phyloP scores from a whole-genome alignment of 2,797 vertebrate genomes.

The Paedocypris micromegethes region DNA sequence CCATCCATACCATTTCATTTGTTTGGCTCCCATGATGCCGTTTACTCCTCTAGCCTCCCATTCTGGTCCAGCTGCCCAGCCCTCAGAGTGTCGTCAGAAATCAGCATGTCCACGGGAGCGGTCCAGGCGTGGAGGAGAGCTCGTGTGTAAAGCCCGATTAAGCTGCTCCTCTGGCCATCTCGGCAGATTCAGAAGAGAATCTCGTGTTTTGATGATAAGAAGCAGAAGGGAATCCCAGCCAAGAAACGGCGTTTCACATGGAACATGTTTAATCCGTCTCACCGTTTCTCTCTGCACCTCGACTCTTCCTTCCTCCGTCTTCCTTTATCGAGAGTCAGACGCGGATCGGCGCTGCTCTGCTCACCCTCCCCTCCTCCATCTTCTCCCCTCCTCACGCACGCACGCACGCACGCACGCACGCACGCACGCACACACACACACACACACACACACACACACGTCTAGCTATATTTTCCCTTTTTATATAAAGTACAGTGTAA shows the following conservation, averaged over 20 bases:
- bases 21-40: slow-evolving; percentile 75
- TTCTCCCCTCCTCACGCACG: slow-evolving; percentile 50
- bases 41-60: slow-evolving; percentile 60
- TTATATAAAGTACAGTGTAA: too few species aligned
- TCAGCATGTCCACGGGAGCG: too few species aligned
- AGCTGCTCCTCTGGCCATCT: slow-evolving; percentile 57
- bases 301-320: slow-evolving; percentile 56
- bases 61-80: slow-evolving; percentile 50
- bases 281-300: slow-evolving; percentile 49
- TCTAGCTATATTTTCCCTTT: too few species aligned
- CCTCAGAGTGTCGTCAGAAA: slow-evolving; percentile 59
- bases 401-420: too few species aligned
- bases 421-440: too few species aligned
- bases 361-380: slow-evolving; percentile 62
- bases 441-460: too few species aligned
- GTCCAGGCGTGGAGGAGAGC: not conserved
- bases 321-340: slow-evolving; percentile 61
- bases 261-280: slow-evolving; percentile 29
- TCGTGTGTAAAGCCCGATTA: slow-evolving; percentile 54
- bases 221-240: slow-evolving; percentile 37
- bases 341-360: slow-evolving; percentile 61
- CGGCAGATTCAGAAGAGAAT: slow-evolving; percentile 57
- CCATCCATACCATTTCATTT: slow-evolving; percentile 75
- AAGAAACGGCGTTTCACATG: slow-evolving; percentile 48
- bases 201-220: slow-evolving; percentile 51